phyloP scores from a whole-genome alignment of 2,797 vertebrate species.

The Pipistrellus pygmaeus region DNA sequence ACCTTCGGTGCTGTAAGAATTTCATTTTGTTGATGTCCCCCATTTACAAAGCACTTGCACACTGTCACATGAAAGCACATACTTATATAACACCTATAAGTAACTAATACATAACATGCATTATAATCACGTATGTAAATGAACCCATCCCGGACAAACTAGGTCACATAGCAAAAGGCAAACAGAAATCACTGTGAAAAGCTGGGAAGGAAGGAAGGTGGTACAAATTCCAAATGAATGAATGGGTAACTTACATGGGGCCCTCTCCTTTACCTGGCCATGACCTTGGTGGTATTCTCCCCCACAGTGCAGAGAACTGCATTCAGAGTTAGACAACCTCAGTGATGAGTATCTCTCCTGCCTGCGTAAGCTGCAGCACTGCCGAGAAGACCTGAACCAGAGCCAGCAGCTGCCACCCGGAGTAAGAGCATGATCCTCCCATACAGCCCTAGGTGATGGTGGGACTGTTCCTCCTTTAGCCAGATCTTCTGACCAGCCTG shows the following conservation, averaged over 20 bases:
- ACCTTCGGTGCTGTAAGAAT: background rate
- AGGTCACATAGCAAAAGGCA: background rate
- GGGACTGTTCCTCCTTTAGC: background rate
- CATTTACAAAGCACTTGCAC: slow-evolving; percentile 24
- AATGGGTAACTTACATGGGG: background rate
- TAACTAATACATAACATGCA: background rate
- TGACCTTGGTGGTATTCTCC: slow-evolving; percentile 43
- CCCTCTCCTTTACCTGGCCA: background rate
- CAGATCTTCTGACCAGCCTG: background rate
- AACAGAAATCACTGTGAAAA: slow-evolving; percentile 37
- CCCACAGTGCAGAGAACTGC: slow-evolving; percentile 91
- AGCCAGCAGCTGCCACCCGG: slow-evolving; percentile 78
- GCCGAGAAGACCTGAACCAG: slow-evolving; percentile 91
- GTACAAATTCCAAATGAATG: background rate
- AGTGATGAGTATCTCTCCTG: slow-evolving; percentile 92
- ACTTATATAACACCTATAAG: background rate
- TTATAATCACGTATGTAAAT: background rate
- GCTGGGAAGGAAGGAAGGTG: background rate
- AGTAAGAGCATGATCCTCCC: slow-evolving; percentile 75
- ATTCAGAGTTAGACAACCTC: slow-evolving; percentile 90
- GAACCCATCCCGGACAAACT: slow-evolving; percentile 21
- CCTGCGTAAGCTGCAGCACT: slow-evolving; percentile 91
- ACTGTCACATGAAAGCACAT: slow-evolving; percentile 6
- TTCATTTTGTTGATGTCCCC: background rate
- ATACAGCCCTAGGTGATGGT: background rate